A percentile compares a stretch with the other conserved stretches of the same genome.
Conservation (phyloP, 2,888 invertebrate species). For the Drosophila affinis region DNA sequence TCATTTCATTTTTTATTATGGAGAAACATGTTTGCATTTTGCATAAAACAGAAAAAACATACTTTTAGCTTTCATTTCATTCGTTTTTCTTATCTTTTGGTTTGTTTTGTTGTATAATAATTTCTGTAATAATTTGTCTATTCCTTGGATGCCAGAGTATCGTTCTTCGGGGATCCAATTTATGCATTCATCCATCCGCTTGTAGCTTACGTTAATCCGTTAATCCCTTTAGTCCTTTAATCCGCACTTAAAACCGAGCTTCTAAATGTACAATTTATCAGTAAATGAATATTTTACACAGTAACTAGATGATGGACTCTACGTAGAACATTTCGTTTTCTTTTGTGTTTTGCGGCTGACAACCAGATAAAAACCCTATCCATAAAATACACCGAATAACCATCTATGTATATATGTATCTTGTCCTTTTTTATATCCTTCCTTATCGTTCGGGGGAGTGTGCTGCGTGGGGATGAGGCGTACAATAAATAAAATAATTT, state of each 20-base stretch:
- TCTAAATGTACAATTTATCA: slow-evolving; percentile 74
- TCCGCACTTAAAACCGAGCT: slow-evolving; percentile 78
- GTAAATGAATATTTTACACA: slow-evolving; percentile 72
- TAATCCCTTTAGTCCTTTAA: slow-evolving; percentile 76
- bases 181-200: background rate
- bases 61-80: slow-evolving; percentile 40
- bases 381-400: slow-evolving; percentile 65
- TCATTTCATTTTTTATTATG: slow-evolving; percentile 63
- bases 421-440: slow-evolving; percentile 7
- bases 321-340: slow-evolving; percentile 56
- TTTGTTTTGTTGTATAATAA: slow-evolving; percentile 22
- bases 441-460: background rate
- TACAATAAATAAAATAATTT: background rate
- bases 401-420: slow-evolving; percentile 29
- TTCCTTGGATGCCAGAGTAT: slow-evolving; percentile 16
- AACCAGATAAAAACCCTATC: slow-evolving; percentile 66
- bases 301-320: slow-evolving; percentile 71
- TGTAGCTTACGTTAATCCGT: slow-evolving; percentile 4
- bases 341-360: slow-evolving; percentile 54
- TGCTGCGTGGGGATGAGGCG: background rate
- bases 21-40: slow-evolving; percentile 62
- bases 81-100: slow-evolving; percentile 33
- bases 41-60: slow-evolving; percentile 69
- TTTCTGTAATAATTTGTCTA: slow-evolving; percentile 54
- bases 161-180: background rate